A percentile compares a stretch with the other conserved stretches of the same genome.
Evolutionary conservation across 2,888 invertebrate species (phyloP).

Genomic region (Lycocerus yunnanus): DNA sequence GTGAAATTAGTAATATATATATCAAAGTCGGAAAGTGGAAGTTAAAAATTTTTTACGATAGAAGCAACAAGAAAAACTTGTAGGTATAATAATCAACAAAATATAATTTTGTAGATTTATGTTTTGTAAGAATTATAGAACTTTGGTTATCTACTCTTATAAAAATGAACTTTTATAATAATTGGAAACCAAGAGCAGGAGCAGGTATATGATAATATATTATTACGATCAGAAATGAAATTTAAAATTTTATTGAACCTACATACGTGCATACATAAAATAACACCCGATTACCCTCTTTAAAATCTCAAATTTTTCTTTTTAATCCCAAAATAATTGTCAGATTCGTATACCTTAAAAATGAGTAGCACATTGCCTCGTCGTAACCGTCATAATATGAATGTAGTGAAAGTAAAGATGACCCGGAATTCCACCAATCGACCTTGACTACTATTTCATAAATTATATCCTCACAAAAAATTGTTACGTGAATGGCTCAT

Average conservation of each 20-base stretch:
- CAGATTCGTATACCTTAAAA: no score
- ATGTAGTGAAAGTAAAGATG: constrained; percentile 5
- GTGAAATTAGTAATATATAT: background rate
- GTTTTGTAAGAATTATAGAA: background rate
- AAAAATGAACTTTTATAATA: no score
- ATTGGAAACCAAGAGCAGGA: no score
- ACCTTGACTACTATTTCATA: background rate
- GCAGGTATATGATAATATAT: no score
- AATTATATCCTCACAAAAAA: background rate
- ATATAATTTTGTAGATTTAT: background rate
- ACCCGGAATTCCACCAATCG: constrained; percentile 3
- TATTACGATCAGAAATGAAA: no score
- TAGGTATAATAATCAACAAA: no score
- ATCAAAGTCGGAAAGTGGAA: background rate
- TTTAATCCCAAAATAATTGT: no score
- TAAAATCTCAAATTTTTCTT: no score
- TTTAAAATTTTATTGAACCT: background rate
- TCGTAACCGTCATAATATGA: background rate
- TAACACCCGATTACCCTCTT: no score
- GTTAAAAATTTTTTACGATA: background rate
- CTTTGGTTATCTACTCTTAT: no score
- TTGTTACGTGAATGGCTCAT: background rate
- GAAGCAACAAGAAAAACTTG: background rate
- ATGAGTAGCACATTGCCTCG: background rate
- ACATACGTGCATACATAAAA: no score